Percentiles rank a stretch among this genome's conserved stretches.
phyloP scores from a whole-genome alignment of 2,888 invertebrate species.

The Stenchaetothrips biformis region DNA sequence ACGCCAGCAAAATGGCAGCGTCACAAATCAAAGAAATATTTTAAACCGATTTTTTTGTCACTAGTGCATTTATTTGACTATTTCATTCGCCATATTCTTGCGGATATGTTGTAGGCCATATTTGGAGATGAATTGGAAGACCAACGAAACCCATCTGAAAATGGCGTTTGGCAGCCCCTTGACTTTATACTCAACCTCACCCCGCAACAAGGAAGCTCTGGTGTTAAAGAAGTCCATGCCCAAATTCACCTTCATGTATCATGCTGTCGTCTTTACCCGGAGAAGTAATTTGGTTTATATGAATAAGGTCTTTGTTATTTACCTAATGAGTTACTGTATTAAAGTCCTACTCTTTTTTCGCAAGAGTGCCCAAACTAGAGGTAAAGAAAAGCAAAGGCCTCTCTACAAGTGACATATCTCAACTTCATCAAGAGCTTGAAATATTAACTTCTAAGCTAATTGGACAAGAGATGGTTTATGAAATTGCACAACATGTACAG shows the following conservation, averaged over 20 bases:
- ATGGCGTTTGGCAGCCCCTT: slow-evolving; percentile 67
- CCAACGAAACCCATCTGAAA: slow-evolving; percentile 55
- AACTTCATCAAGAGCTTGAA: slow-evolving; percentile 58
- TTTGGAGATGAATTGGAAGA: slow-evolving; percentile 67
- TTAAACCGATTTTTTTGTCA: slow-evolving; percentile 32
- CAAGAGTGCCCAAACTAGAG: slow-evolving; percentile 62
- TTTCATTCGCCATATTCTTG: slow-evolving; percentile 35
- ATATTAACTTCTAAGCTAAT: slow-evolving; percentile 54
- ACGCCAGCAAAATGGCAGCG: not conserved
- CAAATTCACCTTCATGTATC: slow-evolving; percentile 69
- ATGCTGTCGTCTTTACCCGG: slow-evolving; percentile 74
- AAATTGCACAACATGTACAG: slow-evolving; percentile 72
- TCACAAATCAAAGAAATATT: slow-evolving; percentile 21
- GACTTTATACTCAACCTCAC: slow-evolving; percentile 67
- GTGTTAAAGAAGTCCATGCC: slow-evolving; percentile 60
- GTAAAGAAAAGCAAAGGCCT: slow-evolving; percentile 75
- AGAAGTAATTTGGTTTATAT: slow-evolving; percentile 53
- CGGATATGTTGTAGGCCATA: slow-evolving; percentile 58
- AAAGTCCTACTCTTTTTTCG: slow-evolving; percentile 38
- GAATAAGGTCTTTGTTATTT: not conserved
- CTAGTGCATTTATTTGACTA: slow-evolving; percentile 28
- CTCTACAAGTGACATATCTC: slow-evolving; percentile 61
- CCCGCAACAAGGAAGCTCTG: slow-evolving; percentile 71
- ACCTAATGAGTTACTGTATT: not conserved
- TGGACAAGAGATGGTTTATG: slow-evolving; percentile 84